Base-by-base conservation (phyloP, 2,888 invertebrate species). In the Thelaira solivaga region DNA sequence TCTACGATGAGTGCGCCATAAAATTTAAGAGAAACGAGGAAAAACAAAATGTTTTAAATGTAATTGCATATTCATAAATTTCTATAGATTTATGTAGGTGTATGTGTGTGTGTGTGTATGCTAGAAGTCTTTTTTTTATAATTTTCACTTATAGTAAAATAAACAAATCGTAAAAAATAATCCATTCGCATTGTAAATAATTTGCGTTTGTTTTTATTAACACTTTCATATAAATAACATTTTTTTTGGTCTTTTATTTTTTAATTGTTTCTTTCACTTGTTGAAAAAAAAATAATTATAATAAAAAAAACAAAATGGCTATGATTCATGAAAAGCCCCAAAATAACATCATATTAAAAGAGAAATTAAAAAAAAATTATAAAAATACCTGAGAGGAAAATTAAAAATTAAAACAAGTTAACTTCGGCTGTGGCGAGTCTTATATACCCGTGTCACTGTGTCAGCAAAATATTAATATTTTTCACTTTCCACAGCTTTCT, bases 111-210 rank as follows among this genome's bases (percentile, higher is more conserved):
- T 7, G 16, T 26, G 2, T 13, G 13, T 49, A 18, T 34, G 7
- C 11, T 11, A 18, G 22, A 41, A 65, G 31, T 57, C 53, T n/a
- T 59, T 36, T 26, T 59, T 49, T 49, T 31, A 7, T 69, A 13
- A 41, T 69, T 49, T 59, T 29, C 24, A 47, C 29, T 49, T 41
- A 10, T 13, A 55, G 6, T 24, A 47, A 11, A 41, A 41, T 69
- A 69, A 69, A 61, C 41, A 69, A 61, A 39, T 51, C 59, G 41
- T 22, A 49, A 61, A 49, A 69, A 59, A 24, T 31, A 55, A 61
- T 39, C 20, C 26, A 36, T 68, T 45, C 29, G n/a, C 34, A 20
- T 7, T 11, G 22, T 59, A 59, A 68, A 68, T 26, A 68, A 57
- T 34, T 67, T 36, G 31, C 6, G 24, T 43, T 36, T 39, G 20